phyloP scores from a whole-genome alignment of 1,140 invertebrate species.

The Euglossa dilemma region DNA sequence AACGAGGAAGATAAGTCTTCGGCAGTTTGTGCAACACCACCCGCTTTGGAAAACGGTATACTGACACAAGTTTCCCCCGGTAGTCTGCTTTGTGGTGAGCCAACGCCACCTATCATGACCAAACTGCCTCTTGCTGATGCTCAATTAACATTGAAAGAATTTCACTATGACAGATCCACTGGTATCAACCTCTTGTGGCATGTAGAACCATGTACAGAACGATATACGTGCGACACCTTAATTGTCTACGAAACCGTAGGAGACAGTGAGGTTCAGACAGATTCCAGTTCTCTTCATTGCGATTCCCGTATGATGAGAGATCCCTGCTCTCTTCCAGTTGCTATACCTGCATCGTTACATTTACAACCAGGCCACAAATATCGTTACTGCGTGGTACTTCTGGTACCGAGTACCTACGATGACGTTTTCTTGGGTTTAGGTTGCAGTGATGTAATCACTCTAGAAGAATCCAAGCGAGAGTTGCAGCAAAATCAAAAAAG shows the following conservation, averaged over 20 bases:
- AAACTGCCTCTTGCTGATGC: constrained; percentile 79
- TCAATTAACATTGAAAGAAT: constrained; percentile 82
- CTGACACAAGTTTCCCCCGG: constrained; percentile 87
- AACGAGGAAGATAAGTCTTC: constrained; percentile 86
- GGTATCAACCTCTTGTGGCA: constrained; percentile 85
- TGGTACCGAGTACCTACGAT: constrained; percentile 79
- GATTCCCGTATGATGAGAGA: constrained; percentile 83
- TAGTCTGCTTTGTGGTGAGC: constrained; percentile 85
- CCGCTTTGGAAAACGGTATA: constrained; percentile 90
- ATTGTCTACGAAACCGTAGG: constrained; percentile 88
- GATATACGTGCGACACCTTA: constrained; percentile 88
- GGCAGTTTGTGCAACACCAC: constrained; percentile 91
- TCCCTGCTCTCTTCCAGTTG: constrained; percentile 81
- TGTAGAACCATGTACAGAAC: constrained; percentile 84
- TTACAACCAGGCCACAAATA: constrained; percentile 82
- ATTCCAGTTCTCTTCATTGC: constrained; percentile 84
- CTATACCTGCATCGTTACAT: constrained; percentile 80
- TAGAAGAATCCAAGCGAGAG: constrained; percentile 74
- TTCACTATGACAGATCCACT: constrained; percentile 82
- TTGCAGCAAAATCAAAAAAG: constrained; percentile 27
- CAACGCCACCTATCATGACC: constrained; percentile 82
- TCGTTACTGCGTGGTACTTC: constrained; percentile 83
- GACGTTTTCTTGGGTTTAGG: constrained; percentile 82
- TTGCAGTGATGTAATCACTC: constrained; percentile 82
- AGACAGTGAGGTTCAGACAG: constrained; percentile 85